phyloP scores from a whole-genome alignment of 2,797 vertebrate genomes.

The Selene dorsalis region DNA sequence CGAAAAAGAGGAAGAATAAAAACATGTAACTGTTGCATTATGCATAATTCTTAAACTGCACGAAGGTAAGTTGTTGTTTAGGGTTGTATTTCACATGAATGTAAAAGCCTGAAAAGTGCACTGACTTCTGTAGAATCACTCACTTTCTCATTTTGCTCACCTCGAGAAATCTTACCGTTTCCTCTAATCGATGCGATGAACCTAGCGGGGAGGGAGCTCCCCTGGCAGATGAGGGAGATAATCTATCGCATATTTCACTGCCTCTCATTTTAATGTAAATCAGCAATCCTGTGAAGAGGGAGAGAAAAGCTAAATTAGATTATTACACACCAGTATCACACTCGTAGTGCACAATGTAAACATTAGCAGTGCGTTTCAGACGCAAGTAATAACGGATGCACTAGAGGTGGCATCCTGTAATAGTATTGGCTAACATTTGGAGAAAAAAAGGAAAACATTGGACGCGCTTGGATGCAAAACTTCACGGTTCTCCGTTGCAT shows the following conservation, averaged over 20 bases:
- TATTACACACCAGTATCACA: conserved; percentile 50
- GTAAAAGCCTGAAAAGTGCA: background rate
- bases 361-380: conserved; percentile 56
- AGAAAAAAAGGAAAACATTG: conserved; percentile 44
- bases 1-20: background rate
- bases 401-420: conserved; percentile 52
- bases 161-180: conserved; percentile 79
- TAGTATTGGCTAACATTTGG: conserved; percentile 60
- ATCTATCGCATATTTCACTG: conserved; percentile 59
- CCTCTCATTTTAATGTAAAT: conserved; percentile 75
- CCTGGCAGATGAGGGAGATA: conserved; percentile 65
- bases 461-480: conserved; percentile 67
- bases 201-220: conserved; percentile 48
- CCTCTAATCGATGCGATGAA: conserved; percentile 70
- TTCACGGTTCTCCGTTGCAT: conserved; percentile 59
- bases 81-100: background rate
- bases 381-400: conserved; percentile 64
- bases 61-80: background rate
- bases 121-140: conserved; percentile 15
- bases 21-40: background rate
- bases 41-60: background rate
- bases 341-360: conserved; percentile 69
- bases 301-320: conserved; percentile 35
- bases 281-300: conserved; percentile 67
- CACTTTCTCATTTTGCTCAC: conserved; percentile 70